Percentiles rank a stretch among this genome's conserved stretches.
phyloP scores from a whole-genome alignment of 2,888 invertebrate species.

The Gymnosoma rotundatum region DNA sequence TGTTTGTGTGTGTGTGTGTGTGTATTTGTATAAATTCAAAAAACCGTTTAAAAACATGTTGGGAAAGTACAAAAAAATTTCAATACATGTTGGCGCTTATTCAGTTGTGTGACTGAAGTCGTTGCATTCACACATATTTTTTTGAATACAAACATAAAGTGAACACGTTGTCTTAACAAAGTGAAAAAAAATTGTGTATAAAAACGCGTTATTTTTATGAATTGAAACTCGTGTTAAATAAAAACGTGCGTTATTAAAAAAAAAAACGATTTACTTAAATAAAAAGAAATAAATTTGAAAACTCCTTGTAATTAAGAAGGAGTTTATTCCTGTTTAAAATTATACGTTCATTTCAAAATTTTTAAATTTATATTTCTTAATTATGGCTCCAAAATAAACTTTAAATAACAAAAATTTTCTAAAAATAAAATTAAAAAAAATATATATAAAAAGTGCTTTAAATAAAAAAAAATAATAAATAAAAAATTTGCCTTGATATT shows the following conservation, averaged over 20 bases:
- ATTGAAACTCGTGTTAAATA: constrained; percentile 22
- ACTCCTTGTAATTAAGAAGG: background rate
- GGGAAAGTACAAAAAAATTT: constrained; percentile 62
- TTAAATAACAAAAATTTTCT: background rate
- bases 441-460: constrained; percentile 54
- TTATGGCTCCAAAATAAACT: background rate
- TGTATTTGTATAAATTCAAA: constrained; percentile 16
- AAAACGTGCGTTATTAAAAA: constrained; percentile 47
- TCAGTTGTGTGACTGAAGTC: constrained; percentile 74
- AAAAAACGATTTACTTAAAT: background rate
- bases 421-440: constrained; percentile 51
- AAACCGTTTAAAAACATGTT: constrained; percentile 58
- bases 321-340: too few species aligned
- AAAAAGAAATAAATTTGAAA: background rate
- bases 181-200: constrained; percentile 14
- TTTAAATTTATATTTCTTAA: too few species aligned
- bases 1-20: background rate
- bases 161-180: constrained; percentile 59
- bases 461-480: constrained; percentile 32
- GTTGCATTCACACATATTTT: constrained; percentile 73
- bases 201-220: constrained; percentile 59
- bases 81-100: constrained; percentile 68
- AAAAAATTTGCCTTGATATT: constrained; percentile 11
- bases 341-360: too few species aligned
- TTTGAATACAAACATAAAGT: constrained; percentile 56